These are phyloP conservation scores for Plebejus melissa DNA, from an alignment of 2,888 invertebrate genomes.

Conservation along the genomic window DNA sequence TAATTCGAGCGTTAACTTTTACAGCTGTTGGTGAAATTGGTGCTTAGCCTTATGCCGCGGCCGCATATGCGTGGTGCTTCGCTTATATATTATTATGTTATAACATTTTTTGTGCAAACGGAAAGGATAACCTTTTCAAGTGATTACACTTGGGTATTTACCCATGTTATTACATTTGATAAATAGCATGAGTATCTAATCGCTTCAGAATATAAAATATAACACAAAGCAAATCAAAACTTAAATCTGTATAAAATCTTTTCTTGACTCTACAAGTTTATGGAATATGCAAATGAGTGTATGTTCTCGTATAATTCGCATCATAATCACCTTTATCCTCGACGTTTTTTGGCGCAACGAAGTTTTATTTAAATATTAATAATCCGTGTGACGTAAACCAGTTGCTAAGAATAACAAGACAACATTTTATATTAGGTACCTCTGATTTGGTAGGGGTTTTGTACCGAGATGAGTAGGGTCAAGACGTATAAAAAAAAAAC, in stretches of 20 bases:
- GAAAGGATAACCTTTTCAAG: too few relatives aligned
- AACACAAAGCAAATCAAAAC: background rate
- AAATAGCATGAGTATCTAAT: too few relatives aligned
- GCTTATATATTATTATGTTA: too few relatives aligned
- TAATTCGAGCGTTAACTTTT: too few relatives aligned
- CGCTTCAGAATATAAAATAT: background rate
- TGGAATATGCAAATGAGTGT: slow-evolving; percentile 6
- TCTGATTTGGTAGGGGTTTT: background rate
- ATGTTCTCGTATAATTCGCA: slow-evolving; percentile 11
- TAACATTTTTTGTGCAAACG: too few relatives aligned
- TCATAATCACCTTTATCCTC: slow-evolving; percentile 18
- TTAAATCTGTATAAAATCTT: slow-evolving; percentile 2
- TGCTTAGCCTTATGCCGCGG: too few relatives aligned
- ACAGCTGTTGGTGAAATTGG: too few relatives aligned
- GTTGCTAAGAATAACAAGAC: background rate
- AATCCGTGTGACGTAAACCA: slow-evolving; percentile 3
- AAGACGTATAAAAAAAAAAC: background rate
- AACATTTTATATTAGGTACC: background rate
- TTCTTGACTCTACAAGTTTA: slow-evolving; percentile 9
- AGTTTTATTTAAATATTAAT: slow-evolving; percentile 26
- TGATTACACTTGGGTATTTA: too few relatives aligned
- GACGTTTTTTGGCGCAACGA: slow-evolving; percentile 19
- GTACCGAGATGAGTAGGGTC: background rate
- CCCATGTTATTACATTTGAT: too few relatives aligned
- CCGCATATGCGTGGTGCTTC: too few relatives aligned